phyloP scores from a whole-genome alignment of 2,888 invertebrate species.

The Crossocerus cetratus region DNA sequence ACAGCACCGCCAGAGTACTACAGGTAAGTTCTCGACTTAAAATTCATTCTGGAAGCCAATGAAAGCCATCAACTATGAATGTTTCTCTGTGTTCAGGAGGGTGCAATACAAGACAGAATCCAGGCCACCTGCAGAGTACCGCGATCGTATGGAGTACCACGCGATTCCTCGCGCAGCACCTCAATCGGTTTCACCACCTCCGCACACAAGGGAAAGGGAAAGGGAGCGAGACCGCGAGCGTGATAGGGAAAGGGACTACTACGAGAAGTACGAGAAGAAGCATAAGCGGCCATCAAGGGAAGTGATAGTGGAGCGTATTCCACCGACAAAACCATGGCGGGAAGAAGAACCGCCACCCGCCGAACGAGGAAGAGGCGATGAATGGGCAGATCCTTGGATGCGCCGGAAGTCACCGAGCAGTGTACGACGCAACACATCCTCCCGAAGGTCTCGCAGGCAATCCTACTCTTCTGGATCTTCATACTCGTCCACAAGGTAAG shows the following conservation, averaged over 20 bases:
- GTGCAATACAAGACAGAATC: conserved; percentile 74
- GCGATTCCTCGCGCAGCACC: conserved; percentile 66
- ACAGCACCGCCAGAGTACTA: conserved; percentile 73
- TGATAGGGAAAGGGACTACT: conserved; percentile 72
- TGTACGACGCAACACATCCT: conserved; percentile 67
- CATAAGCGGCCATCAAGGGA: conserved; percentile 82
- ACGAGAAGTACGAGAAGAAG: conserved; percentile 76
- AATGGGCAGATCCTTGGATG: conserved; percentile 98
- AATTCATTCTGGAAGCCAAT: background rate
- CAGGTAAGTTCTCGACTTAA: conserved; percentile 55
- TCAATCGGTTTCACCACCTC: conserved; percentile 73
- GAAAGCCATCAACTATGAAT: background rate
- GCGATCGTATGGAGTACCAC: conserved; percentile 74
- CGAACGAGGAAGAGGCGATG: conserved; percentile 83
- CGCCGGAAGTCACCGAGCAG: conserved; percentile 82
- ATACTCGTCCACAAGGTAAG: conserved; percentile 81
- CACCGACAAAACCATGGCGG: conserved; percentile 74
- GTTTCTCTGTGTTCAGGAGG: conserved; percentile 54
- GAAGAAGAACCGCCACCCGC: conserved; percentile 71
- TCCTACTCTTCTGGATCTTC: conserved; percentile 87
- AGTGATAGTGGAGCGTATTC: conserved; percentile 87
- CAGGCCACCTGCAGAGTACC: conserved; percentile 69
- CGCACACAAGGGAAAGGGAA: conserved; percentile 69
- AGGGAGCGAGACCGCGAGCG: conserved; percentile 69
- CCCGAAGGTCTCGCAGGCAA: conserved; percentile 77